Conservation (phyloP, 2,797 vertebrate species). For the Chelmon rostratus region DNA sequence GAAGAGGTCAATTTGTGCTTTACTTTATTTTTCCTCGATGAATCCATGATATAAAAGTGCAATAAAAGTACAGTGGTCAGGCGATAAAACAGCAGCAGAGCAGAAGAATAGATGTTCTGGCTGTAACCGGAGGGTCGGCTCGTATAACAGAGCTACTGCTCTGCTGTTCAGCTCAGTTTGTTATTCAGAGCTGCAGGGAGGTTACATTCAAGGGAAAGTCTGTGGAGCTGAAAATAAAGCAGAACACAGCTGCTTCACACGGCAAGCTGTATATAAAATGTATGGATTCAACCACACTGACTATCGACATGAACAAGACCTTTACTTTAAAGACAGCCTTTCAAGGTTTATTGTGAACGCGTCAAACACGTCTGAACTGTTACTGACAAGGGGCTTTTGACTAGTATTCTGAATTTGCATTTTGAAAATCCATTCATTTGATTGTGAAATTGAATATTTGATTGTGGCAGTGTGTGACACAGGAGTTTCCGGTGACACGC, state of each 20-base stretch:
- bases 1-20: neutral
- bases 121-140: conserved; percentile 4
- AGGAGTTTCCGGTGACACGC: too few species aligned
- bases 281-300: neutral
- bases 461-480: too few species aligned
- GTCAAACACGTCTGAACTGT: neutral
- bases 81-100: conserved; percentile 6
- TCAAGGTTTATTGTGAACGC: neutral
- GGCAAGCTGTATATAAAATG: neutral
- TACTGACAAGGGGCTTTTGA: neutral
- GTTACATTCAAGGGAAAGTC: neutral
- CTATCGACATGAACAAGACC: neutral
- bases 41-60: neutral
- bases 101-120: neutral
- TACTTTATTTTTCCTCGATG: neutral
- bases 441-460: too few species aligned
- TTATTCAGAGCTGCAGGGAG: conserved; percentile 34
- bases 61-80: neutral
- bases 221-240: neutral
- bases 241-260: neutral
- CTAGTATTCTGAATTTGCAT: too few species aligned
- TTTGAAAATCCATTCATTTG: too few species aligned
- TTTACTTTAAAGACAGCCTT: neutral
- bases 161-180: conserved; percentile 1
- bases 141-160: conserved; percentile 7